Evolutionary conservation across 2,113 vertebrate species (phyloP).

Genomic region (Balaeniceps rex): DNA sequence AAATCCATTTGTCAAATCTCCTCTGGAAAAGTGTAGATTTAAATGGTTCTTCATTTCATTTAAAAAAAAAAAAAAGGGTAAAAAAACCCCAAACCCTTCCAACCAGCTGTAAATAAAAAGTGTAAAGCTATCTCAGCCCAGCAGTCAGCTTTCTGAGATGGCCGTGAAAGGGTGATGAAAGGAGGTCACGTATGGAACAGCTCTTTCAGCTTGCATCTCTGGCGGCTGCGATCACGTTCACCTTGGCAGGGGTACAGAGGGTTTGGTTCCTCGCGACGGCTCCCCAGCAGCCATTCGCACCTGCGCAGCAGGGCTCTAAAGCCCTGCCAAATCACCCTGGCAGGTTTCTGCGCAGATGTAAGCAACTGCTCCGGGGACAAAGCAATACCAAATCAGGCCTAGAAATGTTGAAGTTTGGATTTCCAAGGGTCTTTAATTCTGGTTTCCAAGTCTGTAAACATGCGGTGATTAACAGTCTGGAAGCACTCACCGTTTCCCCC

Average conservation of each 20-base stretch:
- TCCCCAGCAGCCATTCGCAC: neutral
- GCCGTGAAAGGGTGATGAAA: neutral
- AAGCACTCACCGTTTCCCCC: neutral
- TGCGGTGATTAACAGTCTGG: neutral
- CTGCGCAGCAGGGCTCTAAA: neutral
- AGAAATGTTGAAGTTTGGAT: neutral
- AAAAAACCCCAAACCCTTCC: neutral
- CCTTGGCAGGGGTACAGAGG: neutral
- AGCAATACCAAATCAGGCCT: neutral
- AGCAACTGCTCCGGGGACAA: neutral
- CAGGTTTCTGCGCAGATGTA: neutral
- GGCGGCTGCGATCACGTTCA: neutral
- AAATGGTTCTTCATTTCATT: neutral
- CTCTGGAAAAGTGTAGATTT: neutral
- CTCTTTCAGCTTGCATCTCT: neutral
- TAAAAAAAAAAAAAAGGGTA: neutral
- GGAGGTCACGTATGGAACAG: neutral
- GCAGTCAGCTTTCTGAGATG: neutral
- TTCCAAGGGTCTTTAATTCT: neutral
- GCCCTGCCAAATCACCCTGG: neutral
- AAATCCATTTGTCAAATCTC: neutral
- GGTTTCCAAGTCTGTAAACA: slow-evolving; percentile 41
- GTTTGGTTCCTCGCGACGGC: neutral
- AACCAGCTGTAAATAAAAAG: neutral
- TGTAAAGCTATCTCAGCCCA: neutral